Conservation (phyloP, 1,140 invertebrate genomes). For the Drosophila guanche region DNA sequence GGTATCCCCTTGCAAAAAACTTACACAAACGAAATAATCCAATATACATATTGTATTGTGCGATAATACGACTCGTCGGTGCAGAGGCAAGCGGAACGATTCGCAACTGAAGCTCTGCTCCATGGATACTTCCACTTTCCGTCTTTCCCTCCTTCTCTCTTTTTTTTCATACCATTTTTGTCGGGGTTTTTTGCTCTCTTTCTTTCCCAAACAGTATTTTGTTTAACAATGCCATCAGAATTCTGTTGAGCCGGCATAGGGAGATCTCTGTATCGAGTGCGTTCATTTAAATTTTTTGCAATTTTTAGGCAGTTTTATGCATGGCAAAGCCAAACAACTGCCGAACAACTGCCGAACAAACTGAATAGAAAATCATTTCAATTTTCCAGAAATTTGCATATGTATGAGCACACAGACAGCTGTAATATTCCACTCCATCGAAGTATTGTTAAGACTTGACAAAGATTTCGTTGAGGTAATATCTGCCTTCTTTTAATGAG, state of each 20-base stretch:
- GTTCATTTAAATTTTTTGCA: conserved; percentile 78
- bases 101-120: conserved; percentile 22
- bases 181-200: not conserved
- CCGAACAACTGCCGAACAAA: conserved; percentile 53
- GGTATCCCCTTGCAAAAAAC: conserved; percentile 41
- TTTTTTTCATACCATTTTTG: conserved; percentile 30
- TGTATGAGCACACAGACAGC: not conserved
- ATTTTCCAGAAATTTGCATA: conserved; percentile 66
- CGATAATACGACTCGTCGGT: conserved; percentile 59
- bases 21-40: conserved; percentile 68
- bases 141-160: conserved; percentile 33
- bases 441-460: conserved; percentile 37
- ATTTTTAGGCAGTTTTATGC: conserved; percentile 77
- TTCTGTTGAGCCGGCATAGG: conserved; percentile 15
- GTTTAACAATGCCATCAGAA: conserved; percentile 49
- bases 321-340: conserved; percentile 65
- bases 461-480: conserved; percentile 57
- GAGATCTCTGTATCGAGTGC: conserved; percentile 35
- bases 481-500: conserved; percentile 16
- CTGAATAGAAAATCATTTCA: conserved; percentile 73
- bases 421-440: not conserved
- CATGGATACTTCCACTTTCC: conserved; percentile 21
- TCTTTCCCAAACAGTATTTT: conserved; percentile 16
- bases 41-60: conserved; percentile 80
- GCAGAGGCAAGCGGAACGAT: not conserved